A percentile compares a stretch with the other conserved stretches of the same genome.
phyloP scores from a whole-genome alignment of 2,888 invertebrate genomes.

The Caenorhabditis japonica region DNA sequence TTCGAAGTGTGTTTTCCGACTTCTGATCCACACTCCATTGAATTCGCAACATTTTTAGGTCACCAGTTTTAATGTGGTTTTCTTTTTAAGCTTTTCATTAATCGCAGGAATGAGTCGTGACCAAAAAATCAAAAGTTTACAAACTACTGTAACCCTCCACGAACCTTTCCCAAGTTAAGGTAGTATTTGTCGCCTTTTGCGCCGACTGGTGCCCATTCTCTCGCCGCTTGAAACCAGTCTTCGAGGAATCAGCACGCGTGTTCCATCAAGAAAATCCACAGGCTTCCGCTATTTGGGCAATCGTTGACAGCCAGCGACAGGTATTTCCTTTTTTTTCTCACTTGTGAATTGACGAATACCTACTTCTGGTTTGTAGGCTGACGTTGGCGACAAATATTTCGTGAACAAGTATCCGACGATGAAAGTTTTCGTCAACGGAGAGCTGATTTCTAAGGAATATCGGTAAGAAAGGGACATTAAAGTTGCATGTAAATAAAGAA shows the following conservation, averaged over 20 bases:
- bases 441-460: slow-evolving; percentile 79
- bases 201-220: slow-evolving; percentile 99
- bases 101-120: too few relatives aligned
- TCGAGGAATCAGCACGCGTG: slow-evolving; percentile 91
- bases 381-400: slow-evolving; percentile 91
- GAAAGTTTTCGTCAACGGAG: slow-evolving; percentile 85
- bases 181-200: slow-evolving; percentile 98
- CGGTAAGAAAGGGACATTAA: too few relatives aligned
- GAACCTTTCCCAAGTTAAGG: too few relatives aligned
- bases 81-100: too few relatives aligned
- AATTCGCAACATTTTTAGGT: too few relatives aligned
- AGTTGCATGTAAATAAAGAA: too few relatives aligned
- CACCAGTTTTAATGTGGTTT: too few relatives aligned
- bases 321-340: slow-evolving; percentile 34
- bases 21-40: too few relatives aligned
- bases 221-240: slow-evolving; percentile 93
- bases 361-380: slow-evolving; percentile 73
- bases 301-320: slow-evolving; percentile 73
- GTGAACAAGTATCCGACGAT: slow-evolving; percentile 96
- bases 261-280: slow-evolving; percentile 64
- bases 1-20: too few relatives aligned
- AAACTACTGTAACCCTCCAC: too few relatives aligned
- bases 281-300: slow-evolving; percentile 70
- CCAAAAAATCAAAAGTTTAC: too few relatives aligned
- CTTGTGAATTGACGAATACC: too few relatives aligned